Conservation (phyloP, 2,888 invertebrate species). For the Harpalus rufipes region DNA sequence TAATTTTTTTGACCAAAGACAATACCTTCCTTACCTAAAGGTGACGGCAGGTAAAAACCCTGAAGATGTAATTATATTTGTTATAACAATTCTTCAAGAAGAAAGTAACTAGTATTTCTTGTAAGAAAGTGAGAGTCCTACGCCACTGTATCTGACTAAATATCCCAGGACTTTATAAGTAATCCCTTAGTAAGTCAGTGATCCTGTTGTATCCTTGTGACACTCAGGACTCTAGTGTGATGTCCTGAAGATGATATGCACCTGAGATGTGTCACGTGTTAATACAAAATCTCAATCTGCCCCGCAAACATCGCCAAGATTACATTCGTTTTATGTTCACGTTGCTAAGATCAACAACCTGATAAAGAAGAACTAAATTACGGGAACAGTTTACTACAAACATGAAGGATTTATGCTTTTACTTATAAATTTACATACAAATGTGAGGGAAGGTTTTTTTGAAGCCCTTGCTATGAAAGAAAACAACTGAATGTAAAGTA, state of each 20-base stretch:
- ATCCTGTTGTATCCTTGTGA: constrained; percentile 53
- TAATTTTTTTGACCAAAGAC: too few relatives aligned
- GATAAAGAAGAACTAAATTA: not conserved
- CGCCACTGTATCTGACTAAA: not conserved
- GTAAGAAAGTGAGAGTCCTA: not conserved
- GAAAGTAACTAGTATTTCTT: not conserved
- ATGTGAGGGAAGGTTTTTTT: too few relatives aligned
- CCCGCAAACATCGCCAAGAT: constrained; percentile 7
- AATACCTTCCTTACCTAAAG: too few relatives aligned
- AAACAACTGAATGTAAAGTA: too few relatives aligned
- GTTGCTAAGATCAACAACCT: constrained; percentile 8
- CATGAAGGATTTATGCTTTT: not conserved
- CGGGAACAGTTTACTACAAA: not conserved
- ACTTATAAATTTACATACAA: not conserved
- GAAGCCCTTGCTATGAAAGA: too few relatives aligned
- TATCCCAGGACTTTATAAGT: not conserved
- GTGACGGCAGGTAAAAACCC: too few relatives aligned
- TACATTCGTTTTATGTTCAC: constrained; percentile 20
- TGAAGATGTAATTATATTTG: too few relatives aligned
- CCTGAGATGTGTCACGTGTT: constrained; percentile 64
- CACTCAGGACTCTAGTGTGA: constrained; percentile 57
- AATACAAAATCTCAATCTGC: constrained; percentile 36
- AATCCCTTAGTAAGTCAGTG: constrained; percentile 48
- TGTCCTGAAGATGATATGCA: constrained; percentile 59
- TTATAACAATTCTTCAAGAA: not conserved